A percentile compares a stretch with the other conserved stretches of the same genome.
phyloP scores from a whole-genome alignment of 2,113 vertebrate genomes.

The Daboia siamensis region DNA sequence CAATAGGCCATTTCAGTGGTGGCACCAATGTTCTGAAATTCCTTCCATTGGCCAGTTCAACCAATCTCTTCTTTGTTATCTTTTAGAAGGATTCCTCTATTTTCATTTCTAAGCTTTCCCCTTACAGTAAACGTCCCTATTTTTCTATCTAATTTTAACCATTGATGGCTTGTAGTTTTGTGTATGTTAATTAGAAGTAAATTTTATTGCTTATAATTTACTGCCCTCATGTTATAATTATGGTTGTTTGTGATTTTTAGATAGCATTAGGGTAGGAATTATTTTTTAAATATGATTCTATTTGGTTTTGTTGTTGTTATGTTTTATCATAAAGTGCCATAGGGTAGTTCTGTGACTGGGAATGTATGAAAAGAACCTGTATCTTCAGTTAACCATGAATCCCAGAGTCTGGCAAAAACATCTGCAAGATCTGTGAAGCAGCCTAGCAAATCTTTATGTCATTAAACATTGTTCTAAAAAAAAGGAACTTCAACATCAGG shows the following conservation, averaged over 20 bases:
- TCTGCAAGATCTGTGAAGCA: not conserved
- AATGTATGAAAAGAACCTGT: not conserved
- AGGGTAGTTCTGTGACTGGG: not conserved
- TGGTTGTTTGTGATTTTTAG: not conserved
- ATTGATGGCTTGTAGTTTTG: not conserved
- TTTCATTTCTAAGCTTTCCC: not conserved
- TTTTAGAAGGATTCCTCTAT: not conserved
- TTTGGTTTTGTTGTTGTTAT: not conserved
- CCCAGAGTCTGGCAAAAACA: not conserved
- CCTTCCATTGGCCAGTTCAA: not conserved
- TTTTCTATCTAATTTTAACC: not conserved
- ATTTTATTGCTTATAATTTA: not conserved
- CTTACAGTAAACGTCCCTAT: not conserved
- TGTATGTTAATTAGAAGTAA: not conserved
- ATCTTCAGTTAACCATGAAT: not conserved
- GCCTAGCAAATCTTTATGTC: not conserved
- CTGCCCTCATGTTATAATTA: not conserved
- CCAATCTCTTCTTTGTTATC: not conserved
- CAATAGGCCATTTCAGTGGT: not conserved
- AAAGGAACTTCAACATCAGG: not conserved
- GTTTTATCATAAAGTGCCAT: not conserved
- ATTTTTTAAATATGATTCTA: not conserved
- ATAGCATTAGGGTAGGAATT: not conserved
- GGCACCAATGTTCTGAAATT: not conserved
- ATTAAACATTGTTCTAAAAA: not conserved